Base-by-base conservation (phyloP, 2,888 invertebrate genomes). In the Pandemis heparana region DNA sequence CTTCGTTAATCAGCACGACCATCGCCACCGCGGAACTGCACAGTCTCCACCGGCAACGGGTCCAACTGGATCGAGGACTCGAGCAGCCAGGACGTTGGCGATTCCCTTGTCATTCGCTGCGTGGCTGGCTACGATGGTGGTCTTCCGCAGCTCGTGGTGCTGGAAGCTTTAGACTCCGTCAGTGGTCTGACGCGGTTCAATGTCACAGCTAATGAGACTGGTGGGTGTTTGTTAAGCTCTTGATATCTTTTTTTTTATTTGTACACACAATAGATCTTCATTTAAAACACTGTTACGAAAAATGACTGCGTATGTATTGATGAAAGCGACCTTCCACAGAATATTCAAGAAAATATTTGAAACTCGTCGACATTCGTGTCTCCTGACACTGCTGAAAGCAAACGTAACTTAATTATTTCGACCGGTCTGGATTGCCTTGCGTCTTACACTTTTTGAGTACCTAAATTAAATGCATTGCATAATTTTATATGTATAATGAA, bases 61-160 rank as follows among this genome's bases (percentile, higher is more conserved):
- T 90, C 95, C 79, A 91, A 95, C 87, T 94, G 95, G 95, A 84
- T 90, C 23, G 90, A 92, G 73, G 89, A 92, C 51, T 80, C 87
- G 0, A 81, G 87, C 81, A 85, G 82, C 51, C 92, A 93, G 8
- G 92, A 92, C 23, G 79, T 84, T 0, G 88, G 84, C 0, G 92
- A 92, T 32, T 85, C 87, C 1, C 90, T 98, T 80, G 96, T 97
- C 80, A 96, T 98, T 64, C 97, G 97, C 80, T 98, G 98, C 85
- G 96, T 97, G 77, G 95, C 97, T 0, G 98, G 98, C 0, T 98
- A 98, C 86, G 98, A 98, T 85, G 98, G 98, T 0, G 98, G 98
- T 6, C 95, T 98, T 70, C 97, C 97, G 39, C 98, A 98, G 87
- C 95, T 96, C 77, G 98, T 98, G 84, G 95, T 97, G 60, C 89